Evolutionary conservation across 2,113 vertebrate species (phyloP), one percentile per base, ranked within the genome.

Genomic region (Orientallactaga bullata): DNA sequence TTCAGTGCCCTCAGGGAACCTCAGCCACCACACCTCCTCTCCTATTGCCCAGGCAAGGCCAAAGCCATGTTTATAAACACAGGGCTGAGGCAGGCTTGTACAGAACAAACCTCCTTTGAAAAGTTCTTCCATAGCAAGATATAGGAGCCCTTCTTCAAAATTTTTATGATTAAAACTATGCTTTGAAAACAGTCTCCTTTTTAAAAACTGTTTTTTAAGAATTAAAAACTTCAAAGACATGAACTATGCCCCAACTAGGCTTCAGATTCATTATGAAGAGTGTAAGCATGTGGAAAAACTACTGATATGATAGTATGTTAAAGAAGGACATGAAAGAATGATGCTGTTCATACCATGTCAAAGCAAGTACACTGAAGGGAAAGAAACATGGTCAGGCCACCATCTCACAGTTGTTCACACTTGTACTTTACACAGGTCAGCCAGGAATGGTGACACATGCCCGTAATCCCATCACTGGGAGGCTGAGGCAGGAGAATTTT

Each of bases 21-120:
- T 78, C 73, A 23, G 95, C 51, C 77, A 66, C 61, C 83, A 86
- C 73, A 72, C 77, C 47, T 47, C 18, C 71, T 61, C 76, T 39
- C 55, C 69, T 4, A 13, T 15, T 60, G 60, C 51, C 77, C 13
- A 58, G 69, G 42, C 20, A 60, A 79, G 35, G 71, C 69, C 92
- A 73, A 85, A 84, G 87, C 47, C 51, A n/a, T 81, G 76, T 74
- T 93, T 89, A 93, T 61, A 93, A 87, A 85, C 69, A 85, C 0
- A 9, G 32, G 0, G 58, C 8, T 47, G 24, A 80, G 76, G 83
- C 39, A 78, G 77, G 73, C 72, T 92, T 85, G 63, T 92, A 86
- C 20, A 4, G 37, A 89, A 86, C 71, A 93, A 91, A 81, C 6
- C 30, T 83, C 55, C 78, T 95, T 96, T 83, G 7, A 87, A 71